Percentiles rank a stretch among this genome's conserved stretches.
Conservation (phyloP, 2,113 vertebrate species). For the Rhabdomys dilectus region DNA sequence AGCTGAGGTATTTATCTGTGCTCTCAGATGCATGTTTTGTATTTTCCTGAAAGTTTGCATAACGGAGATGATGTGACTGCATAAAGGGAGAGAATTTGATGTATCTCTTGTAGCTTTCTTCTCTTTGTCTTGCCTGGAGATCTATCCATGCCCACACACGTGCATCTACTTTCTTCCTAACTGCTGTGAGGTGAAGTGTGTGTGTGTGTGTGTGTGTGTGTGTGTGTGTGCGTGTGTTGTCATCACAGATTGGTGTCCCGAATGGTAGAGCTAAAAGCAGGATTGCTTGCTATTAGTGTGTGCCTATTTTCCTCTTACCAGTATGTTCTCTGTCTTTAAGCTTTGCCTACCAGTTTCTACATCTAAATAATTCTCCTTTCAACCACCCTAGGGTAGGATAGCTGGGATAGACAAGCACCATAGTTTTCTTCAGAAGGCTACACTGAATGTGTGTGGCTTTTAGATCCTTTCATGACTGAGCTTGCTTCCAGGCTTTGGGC, state of each 20-base stretch:
- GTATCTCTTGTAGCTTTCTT: neutral
- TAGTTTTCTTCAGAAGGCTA: slow-evolving; percentile 67
- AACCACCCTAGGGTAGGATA: neutral
- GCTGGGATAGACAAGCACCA: slow-evolving; percentile 16
- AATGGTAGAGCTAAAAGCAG: neutral
- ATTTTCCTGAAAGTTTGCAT: slow-evolving; percentile 19
- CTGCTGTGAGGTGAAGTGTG: neutral
- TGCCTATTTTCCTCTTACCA: slow-evolving; percentile 32
- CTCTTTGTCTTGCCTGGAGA: neutral
- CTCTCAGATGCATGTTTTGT: neutral
- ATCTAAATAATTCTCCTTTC: slow-evolving; percentile 32
- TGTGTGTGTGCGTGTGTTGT: neutral
- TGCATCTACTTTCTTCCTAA: slow-evolving; percentile 15
- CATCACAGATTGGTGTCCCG: neutral
- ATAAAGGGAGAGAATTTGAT: neutral
- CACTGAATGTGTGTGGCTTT: neutral
- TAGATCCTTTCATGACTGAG: slow-evolving; percentile 43
- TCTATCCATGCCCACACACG: neutral
- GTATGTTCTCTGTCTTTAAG: slow-evolving; percentile 45
- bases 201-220: too few species aligned
- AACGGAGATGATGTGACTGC: neutral
- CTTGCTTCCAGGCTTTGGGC: slow-evolving; percentile 53
- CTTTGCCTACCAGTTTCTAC: slow-evolving; percentile 18
- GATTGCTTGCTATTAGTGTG: slow-evolving; percentile 27
- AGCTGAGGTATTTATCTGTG: too few species aligned